Evolutionary conservation across 2,888 invertebrate genomes (phyloP), one percentile per base, ranked within the genome.

Genomic region (Cosmopolites sordidus): DNA sequence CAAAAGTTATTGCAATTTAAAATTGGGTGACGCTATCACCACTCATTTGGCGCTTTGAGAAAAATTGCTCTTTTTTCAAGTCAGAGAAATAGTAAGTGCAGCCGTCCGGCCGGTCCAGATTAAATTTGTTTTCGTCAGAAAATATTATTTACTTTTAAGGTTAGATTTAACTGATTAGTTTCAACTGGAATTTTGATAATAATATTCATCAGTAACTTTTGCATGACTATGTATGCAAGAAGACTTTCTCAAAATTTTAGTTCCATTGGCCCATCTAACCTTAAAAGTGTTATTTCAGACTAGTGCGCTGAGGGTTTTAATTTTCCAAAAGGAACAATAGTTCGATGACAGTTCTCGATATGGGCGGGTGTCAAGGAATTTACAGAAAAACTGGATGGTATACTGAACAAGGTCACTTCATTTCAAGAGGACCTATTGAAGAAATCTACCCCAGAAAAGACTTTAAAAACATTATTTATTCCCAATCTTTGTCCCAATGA

Each of bases 381-480:
- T 16, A 57, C 47, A 14, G 33, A 15, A 16, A 46, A 47, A 17
- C 33, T 57, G 2, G 48, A 50, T 18, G 16, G 38, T 8, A 22
- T 65, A 2, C 60, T 62, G 41, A 59, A 59, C 14, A 59, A 53
- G 51, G 51, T 65, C n/a, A 48, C 58, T 48, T 50, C 59, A 1
- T 48, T 62, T 16, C 46, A 65, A n/a, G 58, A 55, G 37, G 62
- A 60, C 16, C 46, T 57, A 1, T 38, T 49, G 57, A 50, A 68
- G 60, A 54, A 60, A 62, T 48, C 72, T 71, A 75, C 76, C 51
- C 78, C 78, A 2, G 70, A 74, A 38, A 76, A 73, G 49, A 75
- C 79, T 1, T 69, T 81, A 38, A 75, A 75, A 59, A 71, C 78
- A 50, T 81, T n/a, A n/a, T n/a, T n/a, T n/a, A n/a, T n/a, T n/a